phyloP scores from a whole-genome alignment of 2,797 vertebrate genomes.

The Schizopygopsis pylzovi region DNA sequence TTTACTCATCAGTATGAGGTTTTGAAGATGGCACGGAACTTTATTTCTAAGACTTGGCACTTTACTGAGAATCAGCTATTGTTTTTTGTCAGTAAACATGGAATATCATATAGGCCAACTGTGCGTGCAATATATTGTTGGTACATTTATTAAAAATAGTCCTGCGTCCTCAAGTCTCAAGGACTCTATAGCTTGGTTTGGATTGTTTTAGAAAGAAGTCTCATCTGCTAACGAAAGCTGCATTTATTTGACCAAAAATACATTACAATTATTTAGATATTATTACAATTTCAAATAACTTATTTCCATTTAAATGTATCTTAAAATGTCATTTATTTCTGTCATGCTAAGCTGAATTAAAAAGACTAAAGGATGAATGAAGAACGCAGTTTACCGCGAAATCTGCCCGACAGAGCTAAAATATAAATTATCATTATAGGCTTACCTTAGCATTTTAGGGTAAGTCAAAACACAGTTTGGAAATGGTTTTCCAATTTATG shows the following conservation, averaged over 20 bases:
- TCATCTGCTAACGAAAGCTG: neutral
- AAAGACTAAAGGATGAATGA: neutral
- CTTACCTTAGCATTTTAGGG: too few species aligned
- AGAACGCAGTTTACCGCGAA: too few species aligned
- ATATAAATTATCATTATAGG: too few species aligned
- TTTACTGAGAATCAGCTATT: neutral
- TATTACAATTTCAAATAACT: neutral
- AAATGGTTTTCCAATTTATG: too few species aligned
- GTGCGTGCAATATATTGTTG: neutral
- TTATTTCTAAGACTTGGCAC: neutral
- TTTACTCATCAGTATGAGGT: neutral
- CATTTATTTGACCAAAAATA: constrained; percentile 7
- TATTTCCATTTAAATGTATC: neutral
- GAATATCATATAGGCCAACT: neutral
- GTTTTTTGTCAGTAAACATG: neutral
- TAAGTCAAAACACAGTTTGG: too few species aligned
- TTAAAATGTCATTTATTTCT: neutral
- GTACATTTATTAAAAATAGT: neutral
- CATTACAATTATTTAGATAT: neutral
- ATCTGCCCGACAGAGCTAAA: too few species aligned
- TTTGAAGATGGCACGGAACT: neutral
- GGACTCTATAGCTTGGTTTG: neutral
- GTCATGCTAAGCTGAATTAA: neutral
- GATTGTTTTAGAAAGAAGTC: neutral
- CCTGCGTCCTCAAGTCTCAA: neutral